Base-by-base conservation (phyloP, 2,797 vertebrate genomes). In the Chiroxiphia lanceolata region DNA sequence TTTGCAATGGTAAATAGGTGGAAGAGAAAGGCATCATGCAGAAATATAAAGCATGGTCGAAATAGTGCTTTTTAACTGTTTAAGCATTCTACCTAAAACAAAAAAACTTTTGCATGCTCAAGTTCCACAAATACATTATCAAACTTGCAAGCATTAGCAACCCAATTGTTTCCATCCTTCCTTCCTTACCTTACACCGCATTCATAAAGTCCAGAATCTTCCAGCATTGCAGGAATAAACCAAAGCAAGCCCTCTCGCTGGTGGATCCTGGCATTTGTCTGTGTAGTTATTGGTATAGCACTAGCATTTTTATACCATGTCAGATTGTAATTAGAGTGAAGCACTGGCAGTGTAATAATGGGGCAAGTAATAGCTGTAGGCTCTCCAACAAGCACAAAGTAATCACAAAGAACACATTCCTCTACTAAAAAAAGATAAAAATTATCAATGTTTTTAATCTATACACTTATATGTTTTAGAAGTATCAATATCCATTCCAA, bases 121-220 rank as follows among this genome's bases (percentile, higher is more conserved):
- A 59, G 60, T 48, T 76, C 34, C 56, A 90, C 2, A 4, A 83
- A 78, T 38, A 7, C 8, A 34, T 54, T 48, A 45, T 9, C 50
- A 65, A 53, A 61, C 10, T 47, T 50, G 26, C 27, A 81, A 75
- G 13, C 18, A 31, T 23, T 10, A 79, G 34, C 38, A 60, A 76
- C 15, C 4, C 60, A 82, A 17, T 48, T 80, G 27, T 45, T 74
- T 61, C 71, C 20, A 25, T 90, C 53, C 45, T 77, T 70, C 36
- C 14, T 95, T 96, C 45, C 96, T 97, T 97, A 98, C 98, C 97
- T 97, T 59, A 95, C 29, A n/a, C 3, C 13, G 82, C 97, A 98
- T 26, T 97, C 97, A 90, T 98, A 98, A 93, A 83, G 26, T 56
- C 98, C 98, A 18, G 98, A 97, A 85, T 98, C 98, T 65, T 98